Evolutionary conservation across 2,888 invertebrate species (phyloP).

Genomic region (Caenorhabditis parvicauda): DNA sequence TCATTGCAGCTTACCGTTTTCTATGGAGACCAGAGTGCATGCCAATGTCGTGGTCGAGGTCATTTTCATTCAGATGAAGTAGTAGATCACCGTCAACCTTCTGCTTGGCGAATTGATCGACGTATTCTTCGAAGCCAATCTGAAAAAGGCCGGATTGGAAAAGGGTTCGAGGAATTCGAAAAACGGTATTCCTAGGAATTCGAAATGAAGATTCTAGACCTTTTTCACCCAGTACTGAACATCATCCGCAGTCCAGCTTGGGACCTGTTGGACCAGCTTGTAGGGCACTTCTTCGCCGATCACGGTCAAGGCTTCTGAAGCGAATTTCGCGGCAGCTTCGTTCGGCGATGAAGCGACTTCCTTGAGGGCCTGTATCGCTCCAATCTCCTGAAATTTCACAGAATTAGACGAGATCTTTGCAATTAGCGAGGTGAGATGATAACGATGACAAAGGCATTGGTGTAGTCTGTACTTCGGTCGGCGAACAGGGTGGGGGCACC

Average conservation of each 20-base stretch:
- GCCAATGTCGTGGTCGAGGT: conserved; percentile 87
- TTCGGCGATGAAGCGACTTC: conserved; percentile 95
- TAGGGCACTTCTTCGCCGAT: conserved; percentile 95
- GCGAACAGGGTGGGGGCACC: not conserved
- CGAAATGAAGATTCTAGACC: conserved; percentile 57
- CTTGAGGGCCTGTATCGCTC: conserved; percentile 89
- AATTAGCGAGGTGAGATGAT: too few species aligned
- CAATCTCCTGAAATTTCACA: conserved; percentile 89
- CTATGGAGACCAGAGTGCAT: conserved; percentile 87
- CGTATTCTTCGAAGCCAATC: conserved; percentile 85
- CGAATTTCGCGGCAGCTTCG: conserved; percentile 93
- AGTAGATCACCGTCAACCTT: conserved; percentile 94
- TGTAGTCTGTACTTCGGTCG: too few species aligned
- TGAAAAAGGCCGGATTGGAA: conserved; percentile 49
- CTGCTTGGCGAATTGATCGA: conserved; percentile 81
- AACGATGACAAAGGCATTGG: too few species aligned
- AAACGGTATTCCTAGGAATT: too few species aligned
- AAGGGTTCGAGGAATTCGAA: too few species aligned
- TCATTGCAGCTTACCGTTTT: conserved; percentile 66
- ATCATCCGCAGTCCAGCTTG: conserved; percentile 93
- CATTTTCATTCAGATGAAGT: conserved; percentile 84
- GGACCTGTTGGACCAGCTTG: conserved; percentile 94
- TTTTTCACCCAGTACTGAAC: conserved; percentile 97
- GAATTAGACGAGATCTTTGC: too few species aligned
- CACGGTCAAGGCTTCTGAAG: conserved; percentile 69